Conservation (phyloP, 2,797 vertebrate species). For the Artibeus lituratus region DNA sequence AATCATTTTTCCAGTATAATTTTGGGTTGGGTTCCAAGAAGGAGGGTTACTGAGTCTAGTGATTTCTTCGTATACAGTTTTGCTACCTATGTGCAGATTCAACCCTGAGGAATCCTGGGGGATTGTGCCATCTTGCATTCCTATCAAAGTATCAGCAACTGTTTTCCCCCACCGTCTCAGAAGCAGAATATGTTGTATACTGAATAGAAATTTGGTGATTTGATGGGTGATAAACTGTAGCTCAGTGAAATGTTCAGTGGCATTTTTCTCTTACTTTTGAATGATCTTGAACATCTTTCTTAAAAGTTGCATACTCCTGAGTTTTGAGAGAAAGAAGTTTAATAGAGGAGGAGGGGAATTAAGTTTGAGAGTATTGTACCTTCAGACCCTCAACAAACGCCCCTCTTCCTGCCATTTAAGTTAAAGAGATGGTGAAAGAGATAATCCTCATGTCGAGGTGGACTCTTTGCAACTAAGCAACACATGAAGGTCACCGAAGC, state of each 20-base stretch:
- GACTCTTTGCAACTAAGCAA: not conserved
- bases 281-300: not conserved
- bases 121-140: not conserved
- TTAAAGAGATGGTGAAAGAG: not conserved
- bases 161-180: not conserved
- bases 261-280: not conserved
- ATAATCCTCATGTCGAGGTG: not conserved
- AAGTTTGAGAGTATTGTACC: rapidly evolving
- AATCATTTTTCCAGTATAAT: not conserved
- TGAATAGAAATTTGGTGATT: not conserved
- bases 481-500: not conserved
- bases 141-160: not conserved
- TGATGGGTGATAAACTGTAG: not conserved
- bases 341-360: not conserved
- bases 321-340: not conserved
- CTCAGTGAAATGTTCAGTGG: not conserved
- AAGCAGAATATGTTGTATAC: not conserved
- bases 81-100: not conserved
- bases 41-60: not conserved
- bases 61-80: not conserved
- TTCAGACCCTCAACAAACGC: not conserved
- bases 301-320: not conserved
- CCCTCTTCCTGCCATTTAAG: not conserved
- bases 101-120: not conserved
- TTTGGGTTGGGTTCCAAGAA: not conserved